Base-by-base conservation (phyloP, 1,140 invertebrate genomes). In the Musca vetustissima region DNA sequence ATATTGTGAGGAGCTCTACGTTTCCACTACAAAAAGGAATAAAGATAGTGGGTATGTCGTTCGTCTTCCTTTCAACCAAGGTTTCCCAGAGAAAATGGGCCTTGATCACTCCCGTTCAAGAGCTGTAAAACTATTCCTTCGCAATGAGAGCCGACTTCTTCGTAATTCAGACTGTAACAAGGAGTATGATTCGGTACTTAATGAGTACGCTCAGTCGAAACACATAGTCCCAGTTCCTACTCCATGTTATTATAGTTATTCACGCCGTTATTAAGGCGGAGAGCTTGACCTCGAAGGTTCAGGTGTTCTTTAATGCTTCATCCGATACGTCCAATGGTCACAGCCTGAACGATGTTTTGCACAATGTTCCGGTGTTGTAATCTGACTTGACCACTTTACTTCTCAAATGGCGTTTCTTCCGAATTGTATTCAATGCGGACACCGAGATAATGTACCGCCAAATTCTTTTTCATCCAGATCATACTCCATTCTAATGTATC, bases 341-440 rank as follows among this genome's bases (percentile, higher is more conserved):
- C 6, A 19, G 8, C 19, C 11, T 52, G 1, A 52, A 21, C 19
- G 17, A 52, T 19, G 19, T 21, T 21, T 21, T 52, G 8, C 19
- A 52, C 19, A 21, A 3, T 6, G 50, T 11, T 19, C 50, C 50
- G 2, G 19, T 19, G 8, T 19, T 52, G 13, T 17, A 53, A 21
- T 9, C 15, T 21, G 19, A 52, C 9, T 19, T 52, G 8, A 73
- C 70, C 69, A 8, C 72, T 79, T 67, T 74, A 76, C 36, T 83
- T 80, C 67, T 67, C 74, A 55, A 83, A 83, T 61, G 53, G 84
- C 11, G 84, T 77, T 78, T 68, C 75, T 17, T 72, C 74, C 2
- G 68, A 72, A 50, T 59, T 72, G 69, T 67, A 14, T 59, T 75
- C 14, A 73, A 72, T 13, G 73, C 71, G 3, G 50, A 52, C 19